A percentile compares a stretch with the other conserved stretches of the same genome.
Conservation (phyloP, 2,797 vertebrate genomes). For the Selene dorsalis region DNA sequence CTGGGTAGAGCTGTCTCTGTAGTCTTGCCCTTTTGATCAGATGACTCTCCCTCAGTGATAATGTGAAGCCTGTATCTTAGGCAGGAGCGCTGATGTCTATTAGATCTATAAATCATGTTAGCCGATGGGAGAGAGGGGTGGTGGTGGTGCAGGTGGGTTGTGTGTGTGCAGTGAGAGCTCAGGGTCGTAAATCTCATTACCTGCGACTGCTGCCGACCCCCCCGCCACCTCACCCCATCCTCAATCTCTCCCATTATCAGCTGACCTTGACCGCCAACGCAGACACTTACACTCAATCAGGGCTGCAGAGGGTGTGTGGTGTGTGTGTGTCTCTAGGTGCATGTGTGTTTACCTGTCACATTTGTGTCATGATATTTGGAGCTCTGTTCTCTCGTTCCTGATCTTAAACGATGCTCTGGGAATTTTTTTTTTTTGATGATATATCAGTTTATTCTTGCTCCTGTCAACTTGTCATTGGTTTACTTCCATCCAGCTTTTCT, state of each 20-base stretch:
- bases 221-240: constrained; percentile 70
- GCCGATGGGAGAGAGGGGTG: constrained; percentile 50
- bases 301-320: constrained; percentile 42
- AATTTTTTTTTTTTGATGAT: constrained; percentile 51
- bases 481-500: constrained; percentile 29
- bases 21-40: constrained; percentile 65
- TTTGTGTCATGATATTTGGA: constrained; percentile 58
- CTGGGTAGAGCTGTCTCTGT: constrained; percentile 56
- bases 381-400: neutral
- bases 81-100: constrained; percentile 75
- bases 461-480: constrained; percentile 49
- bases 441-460: constrained; percentile 51
- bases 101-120: constrained; percentile 84
- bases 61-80: constrained; percentile 76
- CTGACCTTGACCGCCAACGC: constrained; percentile 82
- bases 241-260: constrained; percentile 85
- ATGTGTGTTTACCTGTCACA: constrained; percentile 58
- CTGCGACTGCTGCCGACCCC: constrained; percentile 74
- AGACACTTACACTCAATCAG: constrained; percentile 83
- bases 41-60: constrained; percentile 75
- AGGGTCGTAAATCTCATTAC: constrained; percentile 86
- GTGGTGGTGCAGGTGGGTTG: neutral
- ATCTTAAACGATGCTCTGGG: constrained; percentile 44
- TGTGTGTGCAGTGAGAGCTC: constrained; percentile 62
- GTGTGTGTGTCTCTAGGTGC: constrained; percentile 23